Evolutionary conservation across 2,113 vertebrate species (phyloP), one percentile per base, ranked within the genome.

Genomic region (Neotragus moschatus): DNA sequence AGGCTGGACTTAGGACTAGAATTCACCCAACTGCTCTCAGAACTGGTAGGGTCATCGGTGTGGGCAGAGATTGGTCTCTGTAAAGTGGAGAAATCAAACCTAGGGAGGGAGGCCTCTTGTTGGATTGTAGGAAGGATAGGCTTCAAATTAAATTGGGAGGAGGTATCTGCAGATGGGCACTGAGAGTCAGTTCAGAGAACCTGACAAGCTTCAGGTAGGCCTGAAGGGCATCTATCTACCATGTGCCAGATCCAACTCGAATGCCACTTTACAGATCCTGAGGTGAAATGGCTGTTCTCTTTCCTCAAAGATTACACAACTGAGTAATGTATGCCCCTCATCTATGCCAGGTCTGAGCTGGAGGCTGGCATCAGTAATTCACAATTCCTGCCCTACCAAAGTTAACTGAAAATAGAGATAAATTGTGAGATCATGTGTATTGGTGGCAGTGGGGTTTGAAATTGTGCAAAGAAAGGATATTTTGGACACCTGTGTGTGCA

Each of bases 361-460:
- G 53, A 73, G 87, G 53, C 55, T 81, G 73, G 49, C 88, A 84
- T 96, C 17, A 51, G 77, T 85, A 96, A 88, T 80, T 93, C 16
- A 84, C 26, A 94, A 73, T 33, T 70, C n/a, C 86, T 84, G 53
- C 51, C 63, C 36, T 8, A 12, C 21, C 80, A 63, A 95, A 30
- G n/a, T 89, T 92, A 92, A 91, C 75, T n/a, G 77, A 85, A 96
- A 86, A 92, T 23, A 70, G 47, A 53, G 47, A 66, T 70, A 87
- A 91, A 63, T 92, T 36, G 81, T 12, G 13, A 73, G 47, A n/a
- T 73, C 23, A 4, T 79, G 25, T 53, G 5, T 70, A 13, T 30
- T 2, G 10, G 15, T 56, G 63, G 16, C 51, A 33, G n/a, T 10
- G 21, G 63, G 30, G 6, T 33, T 28, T 91, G 55, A 79, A 94